Conservation (phyloP, 2,888 invertebrate genomes). For the Crepidodera aurea region DNA sequence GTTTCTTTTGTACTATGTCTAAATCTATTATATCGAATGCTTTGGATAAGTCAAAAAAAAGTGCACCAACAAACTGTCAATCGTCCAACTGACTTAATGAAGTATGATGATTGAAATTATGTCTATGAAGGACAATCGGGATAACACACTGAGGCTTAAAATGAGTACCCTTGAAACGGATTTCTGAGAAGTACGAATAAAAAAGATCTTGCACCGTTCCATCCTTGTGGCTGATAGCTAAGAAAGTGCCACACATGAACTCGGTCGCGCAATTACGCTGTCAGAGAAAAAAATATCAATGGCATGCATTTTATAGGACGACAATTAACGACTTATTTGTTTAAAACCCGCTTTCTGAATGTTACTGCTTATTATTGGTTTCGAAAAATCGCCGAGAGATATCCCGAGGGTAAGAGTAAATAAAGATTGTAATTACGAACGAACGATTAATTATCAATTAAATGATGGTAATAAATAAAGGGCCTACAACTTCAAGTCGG, state of each 20-base stretch:
- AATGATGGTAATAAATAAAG: constrained; percentile 55
- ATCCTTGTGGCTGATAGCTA: background rate
- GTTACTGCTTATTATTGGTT: constrained; percentile 26
- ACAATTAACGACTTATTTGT: constrained; percentile 14
- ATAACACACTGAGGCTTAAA: no score
- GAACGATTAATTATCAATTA: constrained; percentile 58
- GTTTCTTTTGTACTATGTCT: no score
- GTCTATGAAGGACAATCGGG: no score
- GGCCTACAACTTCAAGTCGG: constrained; percentile 40
- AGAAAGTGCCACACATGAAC: constrained; percentile 10
- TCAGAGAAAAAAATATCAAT: constrained; percentile 11
- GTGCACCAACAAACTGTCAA: no score
- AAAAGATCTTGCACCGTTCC: background rate
- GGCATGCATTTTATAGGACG: background rate
- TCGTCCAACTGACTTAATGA: no score
- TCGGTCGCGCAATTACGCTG: constrained; percentile 9
- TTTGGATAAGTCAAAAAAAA: no score
- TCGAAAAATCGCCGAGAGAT: constrained; percentile 23
- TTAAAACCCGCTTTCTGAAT: constrained; percentile 34
- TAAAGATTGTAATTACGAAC: constrained; percentile 54
- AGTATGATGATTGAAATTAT: no score
- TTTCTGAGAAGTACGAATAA: background rate
- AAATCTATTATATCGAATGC: no score
- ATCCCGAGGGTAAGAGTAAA: constrained; percentile 47
- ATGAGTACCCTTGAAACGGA: background rate